phyloP scores from a whole-genome alignment of 1,140 invertebrate species.

The Condylostylus longicornis region DNA sequence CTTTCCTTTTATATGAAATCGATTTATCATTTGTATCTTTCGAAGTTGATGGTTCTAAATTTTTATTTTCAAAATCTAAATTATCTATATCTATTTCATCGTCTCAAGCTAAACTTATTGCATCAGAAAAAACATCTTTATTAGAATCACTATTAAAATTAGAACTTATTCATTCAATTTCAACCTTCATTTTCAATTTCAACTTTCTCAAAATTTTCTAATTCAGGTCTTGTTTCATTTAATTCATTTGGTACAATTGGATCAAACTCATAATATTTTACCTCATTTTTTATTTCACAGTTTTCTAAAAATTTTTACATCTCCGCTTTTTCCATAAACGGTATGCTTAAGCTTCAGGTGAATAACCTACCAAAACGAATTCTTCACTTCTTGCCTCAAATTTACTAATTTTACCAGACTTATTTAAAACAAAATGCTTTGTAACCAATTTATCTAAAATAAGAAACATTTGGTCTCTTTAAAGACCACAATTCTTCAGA shows the following conservation, averaged over 20 bases:
- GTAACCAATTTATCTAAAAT: slow-evolving; percentile 4
- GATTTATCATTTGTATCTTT: background rate
- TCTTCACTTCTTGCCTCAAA: slow-evolving; percentile 3
- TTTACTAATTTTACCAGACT: background rate
- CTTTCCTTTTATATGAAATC: background rate
- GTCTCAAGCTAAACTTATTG: no score
- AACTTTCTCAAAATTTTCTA: background rate
- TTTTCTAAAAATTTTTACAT: background rate
- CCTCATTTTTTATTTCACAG: background rate
- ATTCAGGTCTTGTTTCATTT: background rate
- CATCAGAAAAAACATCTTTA: no score
- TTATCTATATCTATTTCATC: no score
- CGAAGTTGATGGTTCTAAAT: background rate
- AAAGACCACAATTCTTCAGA: slow-evolving; percentile 1
- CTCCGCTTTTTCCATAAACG: slow-evolving; percentile 1
- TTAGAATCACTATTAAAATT: no score
- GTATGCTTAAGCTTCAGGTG: slow-evolving; percentile 1
- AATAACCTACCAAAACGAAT: slow-evolving; percentile 3
- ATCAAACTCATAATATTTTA: background rate
- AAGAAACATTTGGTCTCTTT: background rate
- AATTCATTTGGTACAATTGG: background rate
- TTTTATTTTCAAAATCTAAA: background rate
- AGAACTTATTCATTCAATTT: no score
- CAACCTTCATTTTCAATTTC: background rate
- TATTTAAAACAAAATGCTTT: slow-evolving; percentile 3